Base-by-base conservation (phyloP, 1,140 invertebrate species). In the Psilanteris sp. region DNA sequence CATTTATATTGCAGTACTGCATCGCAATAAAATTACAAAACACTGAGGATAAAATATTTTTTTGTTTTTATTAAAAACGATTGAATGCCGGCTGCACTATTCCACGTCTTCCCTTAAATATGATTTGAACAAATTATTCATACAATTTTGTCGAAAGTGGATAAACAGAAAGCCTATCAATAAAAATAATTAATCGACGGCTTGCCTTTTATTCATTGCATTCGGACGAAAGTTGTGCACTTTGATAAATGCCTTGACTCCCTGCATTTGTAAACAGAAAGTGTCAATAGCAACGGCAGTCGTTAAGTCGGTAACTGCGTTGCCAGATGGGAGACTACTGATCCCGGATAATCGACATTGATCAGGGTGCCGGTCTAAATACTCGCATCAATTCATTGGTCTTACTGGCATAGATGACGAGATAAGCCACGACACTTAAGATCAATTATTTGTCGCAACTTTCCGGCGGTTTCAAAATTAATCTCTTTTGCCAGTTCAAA, bases 311-410 rank as follows among this genome's bases (percentile, higher is more conserved):
- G 57, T 43, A 64, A 68, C 41, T 75, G 6, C 15, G 29, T 48
- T 15, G 72, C 57, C 73, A 77, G 73, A 77, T 77, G 66, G 57
- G 59, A 37, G 54, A 11, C 36, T 66, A 37, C 73, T 77, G 73
- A 77, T 77, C 73, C 66, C 20, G 46, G 55, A 76, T 76, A 76
- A 76, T 76, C 66, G 66, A 59, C 57, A 26, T 8, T 66, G 73
- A 76, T 76, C 66, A 70, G 64, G 66, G 59, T 76, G 46, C 31
- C 36, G 55, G 44, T 68, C 46, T n/a, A 68, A 68, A 76, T 62
- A 52, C 41, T 54, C 59, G 20, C 29, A 70, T 71, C 52, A 66
- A 70, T 70, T 76, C 52, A 76, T 59, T 37, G 24, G 18, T 48
- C 41, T 61, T 76, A 64, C 13, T 2, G 48, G 43, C 48, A 57